A percentile compares a stretch with the other conserved stretches of the same genome.
Conservation (phyloP, 1,140 invertebrate genomes). For the Schlechtendalia chinensis region DNA sequence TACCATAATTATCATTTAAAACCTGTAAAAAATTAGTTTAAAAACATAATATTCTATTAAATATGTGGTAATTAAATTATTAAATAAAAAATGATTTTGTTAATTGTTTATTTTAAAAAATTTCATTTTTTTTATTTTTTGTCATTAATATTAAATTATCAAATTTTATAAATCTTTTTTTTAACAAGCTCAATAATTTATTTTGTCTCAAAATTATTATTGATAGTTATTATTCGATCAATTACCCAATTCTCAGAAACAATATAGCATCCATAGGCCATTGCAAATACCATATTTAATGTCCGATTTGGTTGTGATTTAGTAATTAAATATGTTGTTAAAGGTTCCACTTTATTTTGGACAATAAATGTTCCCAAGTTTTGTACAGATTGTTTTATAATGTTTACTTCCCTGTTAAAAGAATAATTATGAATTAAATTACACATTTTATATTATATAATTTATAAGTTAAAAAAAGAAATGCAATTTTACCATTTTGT, state of each 20-base stretch:
- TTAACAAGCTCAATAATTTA: no score
- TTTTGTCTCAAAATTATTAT: no score
- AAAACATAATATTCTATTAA: no score
- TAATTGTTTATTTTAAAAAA: no score
- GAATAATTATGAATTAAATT: neutral
- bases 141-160: no score
- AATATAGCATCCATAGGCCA: conserved; percentile 44
- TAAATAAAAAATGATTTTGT: no score
- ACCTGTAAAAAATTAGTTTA: no score
- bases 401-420: conserved; percentile 19
- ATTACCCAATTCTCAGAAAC: conserved; percentile 42
- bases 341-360: conserved; percentile 12
- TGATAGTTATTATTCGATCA: no score
- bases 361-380: conserved; percentile 14
- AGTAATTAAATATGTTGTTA: conserved; percentile 32
- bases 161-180: no score
- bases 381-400: conserved; percentile 12
- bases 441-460: neutral
- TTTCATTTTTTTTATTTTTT: no score
- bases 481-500: neutral
- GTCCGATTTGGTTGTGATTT: conserved; percentile 36
- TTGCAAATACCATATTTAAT: conserved; percentile 40
- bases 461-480: neutral
- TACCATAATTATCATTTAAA: no score
- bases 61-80: no score